A percentile compares a stretch with the other conserved stretches of the same genome.
These are phyloP conservation scores for Microplitis demolitor DNA, from an alignment of 1,140 invertebrate genomes.

Conservation along the genomic window DNA sequence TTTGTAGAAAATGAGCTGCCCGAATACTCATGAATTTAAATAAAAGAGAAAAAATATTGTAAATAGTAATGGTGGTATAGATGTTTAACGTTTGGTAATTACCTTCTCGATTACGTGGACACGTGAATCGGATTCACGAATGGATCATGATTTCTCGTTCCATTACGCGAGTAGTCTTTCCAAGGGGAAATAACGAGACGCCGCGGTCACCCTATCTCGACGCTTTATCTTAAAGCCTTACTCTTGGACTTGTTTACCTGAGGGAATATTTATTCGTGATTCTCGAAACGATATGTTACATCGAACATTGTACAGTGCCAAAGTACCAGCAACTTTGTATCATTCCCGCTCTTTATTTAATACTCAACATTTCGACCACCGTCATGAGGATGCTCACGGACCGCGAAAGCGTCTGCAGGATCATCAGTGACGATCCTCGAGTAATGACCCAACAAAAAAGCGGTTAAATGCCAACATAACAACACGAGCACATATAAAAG, in stretches of 20 bases:
- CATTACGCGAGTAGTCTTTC: not conserved
- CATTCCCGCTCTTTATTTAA: not conserved
- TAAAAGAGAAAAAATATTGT: not conserved
- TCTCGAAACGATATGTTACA: constrained; percentile 2
- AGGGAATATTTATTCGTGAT: constrained; percentile 7
- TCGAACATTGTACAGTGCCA: not conserved
- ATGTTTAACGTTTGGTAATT: not conserved
- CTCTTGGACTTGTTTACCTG: constrained; percentile 7
- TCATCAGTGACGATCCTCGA: too few relatives aligned
- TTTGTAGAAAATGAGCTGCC: too few relatives aligned
- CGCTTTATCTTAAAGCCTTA: constrained; percentile 13
- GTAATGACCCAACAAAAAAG: too few relatives aligned
- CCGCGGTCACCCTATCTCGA: constrained; percentile 10
- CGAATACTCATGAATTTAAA: not conserved
- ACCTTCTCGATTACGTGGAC: constrained; percentile 2
- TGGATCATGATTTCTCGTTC: constrained; percentile 12
- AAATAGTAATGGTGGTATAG: not conserved
- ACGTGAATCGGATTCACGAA: constrained; percentile 1
- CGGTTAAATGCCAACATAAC: too few relatives aligned
- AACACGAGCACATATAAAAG: too few relatives aligned
- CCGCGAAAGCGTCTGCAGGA: too few relatives aligned
- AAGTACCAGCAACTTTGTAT: constrained; percentile 11
- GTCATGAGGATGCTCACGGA: not conserved
- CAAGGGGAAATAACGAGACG: constrained; percentile 9
- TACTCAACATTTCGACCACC: not conserved